Base-by-base conservation (phyloP, 2,888 invertebrate species). In the Coremacera marginata region DNA sequence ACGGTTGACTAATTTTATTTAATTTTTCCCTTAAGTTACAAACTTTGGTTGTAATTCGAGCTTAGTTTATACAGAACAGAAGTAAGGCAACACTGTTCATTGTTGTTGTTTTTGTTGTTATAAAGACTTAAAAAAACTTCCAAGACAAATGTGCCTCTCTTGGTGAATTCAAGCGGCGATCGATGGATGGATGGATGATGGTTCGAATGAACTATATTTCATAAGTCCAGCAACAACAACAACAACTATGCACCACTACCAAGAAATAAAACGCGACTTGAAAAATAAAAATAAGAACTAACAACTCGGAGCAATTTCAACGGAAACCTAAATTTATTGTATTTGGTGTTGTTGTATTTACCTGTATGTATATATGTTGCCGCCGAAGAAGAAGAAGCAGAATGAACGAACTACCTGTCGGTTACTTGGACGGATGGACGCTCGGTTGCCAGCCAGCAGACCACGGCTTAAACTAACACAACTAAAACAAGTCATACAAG, bases 301-400 rank as follows among this genome's bases (percentile, higher is more conserved):
- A 14, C 44, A 44, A 44, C 44, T 7, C 44, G 22, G n/a, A 67
- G 49, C 9, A 49, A 67, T 34, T 44, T 34, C 44, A 37, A 1
- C 22, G 55, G 57, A 70, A 70, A 52, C 70, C 31, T 70, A 31
- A 70, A 52, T 70, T 31, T 55, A 44, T 14, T 67, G 25, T 34
- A 34, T 63, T 44, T 14, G 44, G 44, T 63, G 63, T 19, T 44
- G 67, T 37, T 49, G 31, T 71, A n/a, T 55, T 57, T 71, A 57
- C 71, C 71, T 71, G 72, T 62, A 27, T 70, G n/a, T n/a, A n/a
- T n/a, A n/a, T n/a, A n/a, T n/a, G n/a, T 25, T 16, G 44, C 44
- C 11, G 25, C 31, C 27, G 25, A 19, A 25, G 27, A 2, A 14
- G 70, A 51, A 44, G 70, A 51, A 44, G 44, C 4, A 34, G 22